phyloP scores from a whole-genome alignment of 2,113 vertebrate species.

The cattle (Bos taurus) region DNA sequence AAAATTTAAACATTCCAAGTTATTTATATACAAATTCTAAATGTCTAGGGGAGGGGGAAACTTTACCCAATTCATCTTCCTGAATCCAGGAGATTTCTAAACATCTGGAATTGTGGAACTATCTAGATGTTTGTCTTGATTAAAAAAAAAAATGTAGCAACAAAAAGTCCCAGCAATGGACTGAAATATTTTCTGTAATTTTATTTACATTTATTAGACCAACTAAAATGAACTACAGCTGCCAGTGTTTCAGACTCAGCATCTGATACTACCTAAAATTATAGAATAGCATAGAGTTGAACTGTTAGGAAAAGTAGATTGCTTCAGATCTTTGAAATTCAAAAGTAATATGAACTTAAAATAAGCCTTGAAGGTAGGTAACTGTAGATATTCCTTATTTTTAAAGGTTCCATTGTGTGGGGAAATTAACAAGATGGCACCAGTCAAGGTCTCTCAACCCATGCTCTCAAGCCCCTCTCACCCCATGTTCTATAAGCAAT shows the following conservation, averaged over 20 bases:
- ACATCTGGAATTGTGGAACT: not conserved
- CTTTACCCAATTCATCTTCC: not conserved
- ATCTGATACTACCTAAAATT: not conserved
- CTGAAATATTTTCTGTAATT: not conserved
- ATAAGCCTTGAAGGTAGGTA: not conserved
- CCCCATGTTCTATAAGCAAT: not conserved
- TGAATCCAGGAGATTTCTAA: slow-evolving; percentile 13
- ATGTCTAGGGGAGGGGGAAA: not conserved
- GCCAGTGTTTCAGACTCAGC: not conserved
- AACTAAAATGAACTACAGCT: not conserved
- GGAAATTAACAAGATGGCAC: not conserved
- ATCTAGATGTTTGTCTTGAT: not conserved
- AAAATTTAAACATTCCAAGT: not conserved
- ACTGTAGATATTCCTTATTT: not conserved
- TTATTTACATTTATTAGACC: not conserved
- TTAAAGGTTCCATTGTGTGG: not conserved
- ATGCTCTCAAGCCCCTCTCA: not conserved
- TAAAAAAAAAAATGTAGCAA: slow-evolving; percentile 22
- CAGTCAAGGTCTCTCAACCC: not conserved
- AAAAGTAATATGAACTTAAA: not conserved
- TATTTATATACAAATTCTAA: slow-evolving; percentile 1
- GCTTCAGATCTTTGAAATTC: not conserved
- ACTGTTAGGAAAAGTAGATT: not conserved
- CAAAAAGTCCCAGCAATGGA: not conserved
- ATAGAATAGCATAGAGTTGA: not conserved